Evolutionary conservation across 2,888 invertebrate species (phyloP), one percentile per base, ranked within the genome.

Genomic region (Pomacea canaliculata): DNA sequence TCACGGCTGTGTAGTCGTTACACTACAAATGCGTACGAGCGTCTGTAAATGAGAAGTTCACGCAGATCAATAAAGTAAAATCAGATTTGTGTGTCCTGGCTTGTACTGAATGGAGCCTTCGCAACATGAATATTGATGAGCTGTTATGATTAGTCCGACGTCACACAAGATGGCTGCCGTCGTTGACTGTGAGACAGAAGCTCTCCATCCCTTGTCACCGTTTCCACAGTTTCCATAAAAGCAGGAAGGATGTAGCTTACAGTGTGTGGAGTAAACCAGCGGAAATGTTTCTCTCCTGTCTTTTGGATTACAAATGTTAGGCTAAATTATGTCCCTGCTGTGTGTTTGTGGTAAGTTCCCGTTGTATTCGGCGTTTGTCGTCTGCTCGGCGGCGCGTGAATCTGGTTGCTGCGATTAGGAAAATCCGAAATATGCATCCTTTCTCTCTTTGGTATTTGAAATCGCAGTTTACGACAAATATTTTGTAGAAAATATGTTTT

Each of bases 281-380:
- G 48, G 63, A 60, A 56, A 74, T 74, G 74, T 67, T 37, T 49
- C 68, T 74, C 59, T 48, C 74, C 59, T 68, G 27, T 59, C 69
- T 68, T 23, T 46, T 70, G 73, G 65, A 77, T 72, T 74, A 71
- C 73, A 48, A 51, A 77, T 76, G 78, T 70, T 74, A 78, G 77
- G 76, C 66, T 75, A 67, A 83, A 86, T 73, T 76, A 86, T 86
- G 86, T 86, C 86, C 66, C 79, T 86, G 75, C 78, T 86, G 70
- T 86, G 86, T 81, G 83, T 86, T 71, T 85, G 85, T 79, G 86
- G 86, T 86, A 79, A 81, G 86, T 85, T 62, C 56, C 12, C 23
- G 65, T 63, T 13, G 63, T 63, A 12, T 19, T 63, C 63, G 12
- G 27, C 19, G 27, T 63, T 56, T 63, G 63, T 63, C 63, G 63